A percentile compares a stretch with the other conserved stretches of the same genome.
Conservation (phyloP, 2,113 vertebrate genomes). For the Prionailurus bengalensis region DNA sequence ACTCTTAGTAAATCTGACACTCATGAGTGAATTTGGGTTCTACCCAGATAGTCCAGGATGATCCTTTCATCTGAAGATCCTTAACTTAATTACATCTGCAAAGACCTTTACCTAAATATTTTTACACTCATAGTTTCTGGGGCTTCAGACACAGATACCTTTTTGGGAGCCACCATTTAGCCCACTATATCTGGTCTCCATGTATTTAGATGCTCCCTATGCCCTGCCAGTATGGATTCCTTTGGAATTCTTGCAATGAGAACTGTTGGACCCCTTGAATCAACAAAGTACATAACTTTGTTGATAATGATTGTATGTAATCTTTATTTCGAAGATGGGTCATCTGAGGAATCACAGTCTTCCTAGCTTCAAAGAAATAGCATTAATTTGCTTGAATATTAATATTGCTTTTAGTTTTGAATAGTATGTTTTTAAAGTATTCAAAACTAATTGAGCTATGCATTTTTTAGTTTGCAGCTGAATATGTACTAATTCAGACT, state of each 20-base stretch:
- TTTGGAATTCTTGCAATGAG: not conserved
- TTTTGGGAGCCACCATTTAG: not conserved
- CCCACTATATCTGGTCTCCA: fast-evolving
- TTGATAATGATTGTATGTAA: not conserved
- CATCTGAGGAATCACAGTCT: not conserved
- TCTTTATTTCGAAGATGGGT: not conserved
- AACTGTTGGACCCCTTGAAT: not conserved
- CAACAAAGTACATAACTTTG: not conserved
- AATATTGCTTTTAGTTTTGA: constrained; percentile 69
- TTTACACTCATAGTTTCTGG: not conserved
- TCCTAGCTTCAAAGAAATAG: constrained; percentile 16
- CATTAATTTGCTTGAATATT: constrained; percentile 59
- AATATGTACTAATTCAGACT: constrained; percentile 68
- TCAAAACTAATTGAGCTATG: constrained; percentile 73
- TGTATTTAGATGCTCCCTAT: not conserved
- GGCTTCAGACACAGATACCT: not conserved
- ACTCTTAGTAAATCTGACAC: not conserved
- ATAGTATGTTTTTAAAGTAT: constrained; percentile 67
- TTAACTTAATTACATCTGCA: not conserved
- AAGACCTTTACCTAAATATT: not conserved
- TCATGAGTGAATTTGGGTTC: not conserved
- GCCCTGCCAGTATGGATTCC: not conserved
- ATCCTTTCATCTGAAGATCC: not conserved
- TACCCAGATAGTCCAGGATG: not conserved
- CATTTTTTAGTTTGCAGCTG: not conserved